These are phyloP conservation scores for Butorides virescens DNA, from an alignment of 2,113 vertebrate genomes.

Conservation along the genomic window DNA sequence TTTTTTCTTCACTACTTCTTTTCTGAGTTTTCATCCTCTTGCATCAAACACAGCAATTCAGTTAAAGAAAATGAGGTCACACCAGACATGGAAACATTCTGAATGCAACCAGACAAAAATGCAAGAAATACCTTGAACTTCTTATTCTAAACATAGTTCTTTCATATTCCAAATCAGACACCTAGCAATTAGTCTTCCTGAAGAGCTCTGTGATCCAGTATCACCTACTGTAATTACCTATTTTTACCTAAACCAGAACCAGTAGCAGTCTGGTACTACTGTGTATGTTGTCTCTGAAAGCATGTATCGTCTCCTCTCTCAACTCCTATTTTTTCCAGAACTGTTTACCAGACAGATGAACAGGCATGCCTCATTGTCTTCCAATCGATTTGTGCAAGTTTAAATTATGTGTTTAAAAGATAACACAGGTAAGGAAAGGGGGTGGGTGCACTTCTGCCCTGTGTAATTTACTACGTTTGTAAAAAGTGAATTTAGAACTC, in stretches of 20 bases:
- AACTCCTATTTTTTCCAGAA: not conserved
- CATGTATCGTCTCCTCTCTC: not conserved
- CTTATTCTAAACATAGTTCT: not conserved
- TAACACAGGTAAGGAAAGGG: not conserved
- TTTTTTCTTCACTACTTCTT: not conserved
- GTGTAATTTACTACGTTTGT: not conserved
- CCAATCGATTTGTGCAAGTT: not conserved
- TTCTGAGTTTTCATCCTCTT: not conserved
- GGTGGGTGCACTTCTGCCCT: not conserved
- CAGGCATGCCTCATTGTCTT: not conserved
- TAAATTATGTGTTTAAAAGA: not conserved
- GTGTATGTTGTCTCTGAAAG: not conserved
- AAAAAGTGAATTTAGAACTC: not conserved
- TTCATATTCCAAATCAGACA: not conserved
- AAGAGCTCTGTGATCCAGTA: not conserved
- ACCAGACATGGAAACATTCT: not conserved
- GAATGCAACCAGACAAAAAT: not conserved
- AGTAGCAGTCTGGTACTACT: not conserved
- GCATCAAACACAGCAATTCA: not conserved
- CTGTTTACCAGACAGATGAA: not conserved
- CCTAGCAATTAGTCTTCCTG: not conserved
- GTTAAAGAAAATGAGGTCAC: not conserved
- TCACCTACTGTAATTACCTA: slow-evolving; percentile 8
- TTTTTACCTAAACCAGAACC: not conserved
- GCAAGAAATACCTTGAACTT: not conserved